Percentiles rank a stretch among this genome's conserved stretches.
phyloP scores from a whole-genome alignment of 2,797 vertebrate species.

The Philypnodon macrostomus region DNA sequence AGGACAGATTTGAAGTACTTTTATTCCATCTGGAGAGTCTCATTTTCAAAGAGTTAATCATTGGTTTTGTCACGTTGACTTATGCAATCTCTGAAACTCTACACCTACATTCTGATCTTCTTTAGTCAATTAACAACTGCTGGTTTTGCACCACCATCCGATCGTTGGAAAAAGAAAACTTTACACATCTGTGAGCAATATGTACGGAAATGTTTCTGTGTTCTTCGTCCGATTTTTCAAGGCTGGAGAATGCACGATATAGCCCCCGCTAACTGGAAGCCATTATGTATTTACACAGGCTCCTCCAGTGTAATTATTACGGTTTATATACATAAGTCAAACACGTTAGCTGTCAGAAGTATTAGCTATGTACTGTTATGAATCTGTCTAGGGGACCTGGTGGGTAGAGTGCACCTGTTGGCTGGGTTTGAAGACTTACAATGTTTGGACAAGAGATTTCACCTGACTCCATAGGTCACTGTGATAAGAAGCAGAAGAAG shows the following conservation, averaged over 20 bases:
- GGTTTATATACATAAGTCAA: constrained; percentile 23
- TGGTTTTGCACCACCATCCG: constrained; percentile 24
- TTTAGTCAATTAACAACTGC: constrained; percentile 61
- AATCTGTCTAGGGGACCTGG: background rate
- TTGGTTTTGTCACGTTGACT: constrained; percentile 38
- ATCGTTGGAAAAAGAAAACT: constrained; percentile 36
- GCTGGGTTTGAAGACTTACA: background rate
- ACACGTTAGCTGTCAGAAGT: constrained; percentile 31
- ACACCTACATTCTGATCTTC: constrained; percentile 15
- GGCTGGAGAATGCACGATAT: constrained; percentile 42
- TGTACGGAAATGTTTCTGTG: constrained; percentile 57
- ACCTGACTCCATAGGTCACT: constrained; percentile 25
- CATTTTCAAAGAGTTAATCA: no score
- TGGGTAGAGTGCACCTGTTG: constrained; percentile 41
- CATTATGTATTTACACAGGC: constrained; percentile 32
- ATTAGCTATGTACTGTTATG: constrained; percentile 1
- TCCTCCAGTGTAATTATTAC: constrained; percentile 16
- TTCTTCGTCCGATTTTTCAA: constrained; percentile 40
- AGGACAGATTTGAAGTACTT: no score
- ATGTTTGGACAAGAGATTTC: constrained; percentile 5
- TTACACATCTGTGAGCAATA: constrained; percentile 70
- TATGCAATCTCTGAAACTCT: constrained; percentile 33
- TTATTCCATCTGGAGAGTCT: no score
- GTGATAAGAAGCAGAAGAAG: constrained; percentile 29
- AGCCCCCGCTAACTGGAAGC: constrained; percentile 37